Base-by-base conservation (phyloP, 2,888 invertebrate species). In the Biston stratarius region DNA sequence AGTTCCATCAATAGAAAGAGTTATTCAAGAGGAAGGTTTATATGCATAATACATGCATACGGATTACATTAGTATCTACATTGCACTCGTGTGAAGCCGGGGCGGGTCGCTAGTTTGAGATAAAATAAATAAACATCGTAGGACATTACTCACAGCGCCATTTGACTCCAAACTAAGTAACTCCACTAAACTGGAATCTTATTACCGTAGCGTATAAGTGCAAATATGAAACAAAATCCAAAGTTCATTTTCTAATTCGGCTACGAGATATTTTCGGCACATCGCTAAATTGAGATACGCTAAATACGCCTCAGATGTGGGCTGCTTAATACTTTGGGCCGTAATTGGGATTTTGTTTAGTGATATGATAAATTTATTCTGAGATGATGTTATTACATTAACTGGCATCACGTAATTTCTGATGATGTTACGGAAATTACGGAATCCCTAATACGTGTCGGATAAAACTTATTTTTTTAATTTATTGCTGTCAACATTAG, bases 311-410 rank as follows among this genome's bases (percentile, higher is more conserved):
- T n/a, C 45, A 34, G 45, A 57, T 45, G 45, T 45, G 45, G 57
- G 57, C 59, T 53, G n/a, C 40, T 40, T 40, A 15, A 53, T 42
- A 33, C 57, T 51, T 52, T 2, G 10, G 53, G n/a, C 11, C 7
- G 12, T 64, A 53, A 64, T 64, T 53, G 53, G 64, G 38, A 53
- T 64, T 59, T 59, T 59, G 64, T 64, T 59, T 53, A 48, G 34
- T 64, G 59, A 53, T 48, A 59, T 34, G 53, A 52, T 47, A 64
- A 59, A 59, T 53, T 40, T 42, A 47, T 59, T 51, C 53, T 11
- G 42, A 10, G 36, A 24, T 48, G 14, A 42, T 5, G 5, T 10
- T 52, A 59, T 47, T 48, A 53, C 15, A 15, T 57, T 49, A 24
- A 14, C 49, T 55, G 48, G 42, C 48, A 34, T 62, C 38, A 34